Percentiles rank a stretch among this genome's conserved stretches.
Evolutionary conservation across 2,113 vertebrate species (phyloP).

Genomic region (Pachycephala philippinensis): DNA sequence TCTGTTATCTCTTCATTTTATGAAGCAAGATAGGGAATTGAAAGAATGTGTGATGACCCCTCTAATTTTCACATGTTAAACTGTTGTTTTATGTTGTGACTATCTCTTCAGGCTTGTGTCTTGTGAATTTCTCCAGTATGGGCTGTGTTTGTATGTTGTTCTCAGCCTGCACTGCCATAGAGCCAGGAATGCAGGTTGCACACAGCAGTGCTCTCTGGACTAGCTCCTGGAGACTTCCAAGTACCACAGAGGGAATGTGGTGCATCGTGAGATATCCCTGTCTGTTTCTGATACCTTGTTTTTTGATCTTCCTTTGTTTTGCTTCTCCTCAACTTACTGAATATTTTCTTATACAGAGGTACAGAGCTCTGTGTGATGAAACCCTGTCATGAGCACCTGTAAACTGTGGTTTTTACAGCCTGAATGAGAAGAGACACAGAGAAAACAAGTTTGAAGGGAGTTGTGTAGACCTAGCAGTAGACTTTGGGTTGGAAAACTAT

Average conservation of each 20-base stretch:
- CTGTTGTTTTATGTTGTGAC: neutral
- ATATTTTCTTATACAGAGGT: neutral
- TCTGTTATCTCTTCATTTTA: neutral
- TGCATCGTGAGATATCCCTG: neutral
- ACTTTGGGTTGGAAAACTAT: neutral
- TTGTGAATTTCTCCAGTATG: neutral
- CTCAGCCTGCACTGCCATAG: neutral
- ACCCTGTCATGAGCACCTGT: neutral
- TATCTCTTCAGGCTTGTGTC: neutral
- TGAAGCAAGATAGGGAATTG: neutral
- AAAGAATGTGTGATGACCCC: neutral
- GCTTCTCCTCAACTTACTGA: neutral
- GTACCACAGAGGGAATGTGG: neutral
- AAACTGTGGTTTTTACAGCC: neutral
- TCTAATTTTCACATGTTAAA: neutral
- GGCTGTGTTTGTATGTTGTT: neutral
- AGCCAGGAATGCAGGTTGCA: neutral
- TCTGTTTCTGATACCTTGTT: neutral
- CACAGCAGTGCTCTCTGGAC: neutral
- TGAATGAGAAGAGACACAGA: neutral
- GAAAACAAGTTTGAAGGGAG: neutral
- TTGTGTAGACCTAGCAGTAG: neutral
- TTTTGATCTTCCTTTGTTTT: neutral
- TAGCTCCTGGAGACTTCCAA: neutral
- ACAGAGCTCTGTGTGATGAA: rapidly evolving